phyloP scores from a whole-genome alignment of 2,888 invertebrate species.

The Panzeria rudis region DNA sequence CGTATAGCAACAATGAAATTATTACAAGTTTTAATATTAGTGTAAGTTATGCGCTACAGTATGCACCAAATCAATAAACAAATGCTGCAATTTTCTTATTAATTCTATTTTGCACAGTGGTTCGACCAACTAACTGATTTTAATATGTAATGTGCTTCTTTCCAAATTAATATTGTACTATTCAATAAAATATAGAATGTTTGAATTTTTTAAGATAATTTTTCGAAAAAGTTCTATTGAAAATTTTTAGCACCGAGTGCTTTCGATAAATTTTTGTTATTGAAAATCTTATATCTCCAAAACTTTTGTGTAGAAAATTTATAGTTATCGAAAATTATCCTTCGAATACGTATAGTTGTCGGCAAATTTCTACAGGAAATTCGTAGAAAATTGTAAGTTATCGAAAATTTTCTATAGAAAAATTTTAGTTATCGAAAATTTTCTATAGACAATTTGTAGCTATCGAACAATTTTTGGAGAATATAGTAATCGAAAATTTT shows the following conservation, averaged over 20 bases:
- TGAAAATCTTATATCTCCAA: neutral
- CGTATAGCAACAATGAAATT: constrained; percentile 31
- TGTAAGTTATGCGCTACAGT: neutral
- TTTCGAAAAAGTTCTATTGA: too few species aligned
- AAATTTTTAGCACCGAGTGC: too few species aligned
- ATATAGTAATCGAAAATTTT: too few species aligned
- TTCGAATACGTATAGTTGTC: too few species aligned
- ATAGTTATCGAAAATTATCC: neutral
- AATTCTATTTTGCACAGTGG: constrained; percentile 23
- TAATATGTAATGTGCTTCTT: too few species aligned
- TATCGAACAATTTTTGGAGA: too few species aligned
- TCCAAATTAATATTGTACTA: too few species aligned
- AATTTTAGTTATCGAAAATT: neutral
- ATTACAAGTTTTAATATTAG: neutral
- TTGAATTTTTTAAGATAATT: too few species aligned
- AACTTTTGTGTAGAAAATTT: neutral
- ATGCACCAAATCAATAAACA: too few species aligned
- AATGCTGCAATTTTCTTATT: neutral
- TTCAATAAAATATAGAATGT: too few species aligned
- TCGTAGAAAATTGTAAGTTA: neutral
- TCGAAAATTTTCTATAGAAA: neutral
- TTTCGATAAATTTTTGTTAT: neutral
- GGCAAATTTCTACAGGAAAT: too few species aligned
- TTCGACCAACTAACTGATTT: too few species aligned
- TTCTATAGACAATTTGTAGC: neutral